A percentile compares a stretch with the other conserved stretches of the same genome.
phyloP scores from a whole-genome alignment of 1,140 invertebrate genomes.

The Psix sp. region DNA sequence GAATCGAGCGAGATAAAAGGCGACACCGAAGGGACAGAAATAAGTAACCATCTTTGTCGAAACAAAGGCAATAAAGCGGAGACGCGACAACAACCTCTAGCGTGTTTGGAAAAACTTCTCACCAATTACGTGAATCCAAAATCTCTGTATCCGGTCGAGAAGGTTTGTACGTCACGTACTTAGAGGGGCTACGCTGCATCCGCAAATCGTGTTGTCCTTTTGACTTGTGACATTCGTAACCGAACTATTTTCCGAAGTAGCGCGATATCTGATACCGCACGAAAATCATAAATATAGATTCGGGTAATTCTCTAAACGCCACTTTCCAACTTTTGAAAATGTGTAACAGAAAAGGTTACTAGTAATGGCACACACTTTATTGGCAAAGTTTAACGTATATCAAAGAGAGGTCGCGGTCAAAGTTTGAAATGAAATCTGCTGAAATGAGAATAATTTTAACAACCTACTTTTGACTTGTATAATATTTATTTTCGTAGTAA shows the following conservation, averaged over 20 bases:
- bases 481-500: background rate
- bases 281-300: slow-evolving; percentile 18
- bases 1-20: too few species aligned
- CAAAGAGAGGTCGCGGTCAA: too few species aligned
- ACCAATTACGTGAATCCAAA: slow-evolving; percentile 16
- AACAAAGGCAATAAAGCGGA: slow-evolving; percentile 18
- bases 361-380: slow-evolving; percentile 9
- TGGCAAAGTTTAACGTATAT: too few species aligned
- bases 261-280: slow-evolving; percentile 1
- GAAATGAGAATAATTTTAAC: too few species aligned
- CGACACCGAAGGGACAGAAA: background rate
- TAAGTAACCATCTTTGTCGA: background rate
- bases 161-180: slow-evolving; percentile 27
- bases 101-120: background rate
- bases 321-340: slow-evolving; percentile 20
- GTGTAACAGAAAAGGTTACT: slow-evolving; percentile 15
- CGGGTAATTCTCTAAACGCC: slow-evolving; percentile 9
- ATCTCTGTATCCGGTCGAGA: slow-evolving; percentile 12
- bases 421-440: too few species aligned
- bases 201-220: slow-evolving; percentile 39
- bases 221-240: slow-evolving; percentile 25
- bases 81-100: background rate
- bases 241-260: slow-evolving; percentile 10
- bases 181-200: background rate
- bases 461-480: too few species aligned